A percentile compares a stretch with the other conserved stretches of the same genome.
Evolutionary conservation across 92 coral and sea anemone genomes (phyloP).

Genomic region (Phenganax subtilis): DNA sequence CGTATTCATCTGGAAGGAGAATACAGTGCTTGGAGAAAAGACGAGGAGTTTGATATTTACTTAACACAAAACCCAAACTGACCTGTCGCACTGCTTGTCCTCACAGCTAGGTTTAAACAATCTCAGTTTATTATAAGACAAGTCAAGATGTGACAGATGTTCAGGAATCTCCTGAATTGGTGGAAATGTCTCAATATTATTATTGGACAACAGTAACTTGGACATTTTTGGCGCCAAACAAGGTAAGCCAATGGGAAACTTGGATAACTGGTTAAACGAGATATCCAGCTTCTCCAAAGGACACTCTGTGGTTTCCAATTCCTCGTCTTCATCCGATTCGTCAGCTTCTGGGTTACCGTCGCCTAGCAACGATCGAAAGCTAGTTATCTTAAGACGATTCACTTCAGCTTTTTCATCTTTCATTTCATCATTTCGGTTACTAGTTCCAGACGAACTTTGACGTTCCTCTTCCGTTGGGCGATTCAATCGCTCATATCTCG

Average conservation of each 20-base stretch:
- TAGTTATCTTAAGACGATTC: constrained; percentile 63
- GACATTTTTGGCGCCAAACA: constrained; percentile 82
- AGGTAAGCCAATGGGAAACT: constrained; percentile 70
- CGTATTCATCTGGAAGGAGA: too few relatives aligned
- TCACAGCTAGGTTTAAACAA: constrained; percentile 54
- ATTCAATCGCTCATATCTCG: constrained; percentile 21
- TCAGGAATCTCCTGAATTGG: constrained; percentile 77
- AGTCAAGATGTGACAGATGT: constrained; percentile 77
- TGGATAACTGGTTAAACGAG: constrained; percentile 59
- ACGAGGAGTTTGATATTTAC: neutral
- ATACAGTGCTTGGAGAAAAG: too few relatives aligned
- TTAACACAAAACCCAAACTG: neutral
- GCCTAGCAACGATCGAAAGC: constrained; percentile 86
- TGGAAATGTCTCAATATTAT: constrained; percentile 59
- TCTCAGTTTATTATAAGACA: constrained; percentile 66
- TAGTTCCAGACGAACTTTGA: constrained; percentile 21
- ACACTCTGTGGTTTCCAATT: constrained; percentile 60
- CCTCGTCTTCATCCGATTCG: constrained; percentile 95
- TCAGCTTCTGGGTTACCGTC: constrained; percentile 71
- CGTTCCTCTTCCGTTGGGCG: constrained; percentile 16
- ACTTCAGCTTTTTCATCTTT: constrained; percentile 47
- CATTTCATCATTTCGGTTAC: constrained; percentile 24
- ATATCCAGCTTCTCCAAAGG: constrained; percentile 79
- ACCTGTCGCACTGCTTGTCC: constrained; percentile 38
- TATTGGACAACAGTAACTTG: constrained; percentile 74